phyloP scores from a whole-genome alignment of 2,113 vertebrate genomes.

The Aegithalos caudatus region DNA sequence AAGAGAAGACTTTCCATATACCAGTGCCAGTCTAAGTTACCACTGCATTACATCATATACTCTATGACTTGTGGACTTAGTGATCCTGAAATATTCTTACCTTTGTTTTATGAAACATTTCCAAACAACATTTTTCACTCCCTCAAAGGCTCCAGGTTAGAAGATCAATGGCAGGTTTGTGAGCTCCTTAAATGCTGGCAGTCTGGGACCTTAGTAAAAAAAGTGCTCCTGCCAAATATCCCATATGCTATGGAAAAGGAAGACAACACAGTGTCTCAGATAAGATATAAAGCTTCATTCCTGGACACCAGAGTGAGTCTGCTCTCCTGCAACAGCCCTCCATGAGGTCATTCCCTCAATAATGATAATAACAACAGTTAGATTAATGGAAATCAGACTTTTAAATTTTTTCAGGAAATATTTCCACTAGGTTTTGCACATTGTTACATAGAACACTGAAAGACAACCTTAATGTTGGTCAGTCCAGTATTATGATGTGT shows the following conservation, averaged over 20 bases:
- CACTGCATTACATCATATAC: background rate
- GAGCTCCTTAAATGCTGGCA: background rate
- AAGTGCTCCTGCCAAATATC: background rate
- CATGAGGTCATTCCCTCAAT: background rate
- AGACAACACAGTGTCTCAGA: background rate
- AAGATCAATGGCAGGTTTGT: background rate
- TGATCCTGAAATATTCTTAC: background rate
- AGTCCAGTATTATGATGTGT: background rate
- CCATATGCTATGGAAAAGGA: background rate
- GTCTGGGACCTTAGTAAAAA: background rate
- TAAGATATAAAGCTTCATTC: background rate
- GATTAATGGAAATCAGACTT: background rate
- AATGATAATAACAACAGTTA: background rate
- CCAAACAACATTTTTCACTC: background rate
- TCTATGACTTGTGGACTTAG: background rate
- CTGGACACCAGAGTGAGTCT: background rate
- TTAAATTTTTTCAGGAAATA: background rate
- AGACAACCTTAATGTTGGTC: background rate
- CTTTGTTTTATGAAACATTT: conserved; percentile 21
- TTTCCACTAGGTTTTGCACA: background rate
- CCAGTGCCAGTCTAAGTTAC: background rate
- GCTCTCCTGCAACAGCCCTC: background rate
- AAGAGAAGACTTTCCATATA: background rate
- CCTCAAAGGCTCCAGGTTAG: background rate
- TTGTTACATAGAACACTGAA: background rate